phyloP scores from a whole-genome alignment of 2,888 invertebrate species.

The Argyresthia goedartella region DNA sequence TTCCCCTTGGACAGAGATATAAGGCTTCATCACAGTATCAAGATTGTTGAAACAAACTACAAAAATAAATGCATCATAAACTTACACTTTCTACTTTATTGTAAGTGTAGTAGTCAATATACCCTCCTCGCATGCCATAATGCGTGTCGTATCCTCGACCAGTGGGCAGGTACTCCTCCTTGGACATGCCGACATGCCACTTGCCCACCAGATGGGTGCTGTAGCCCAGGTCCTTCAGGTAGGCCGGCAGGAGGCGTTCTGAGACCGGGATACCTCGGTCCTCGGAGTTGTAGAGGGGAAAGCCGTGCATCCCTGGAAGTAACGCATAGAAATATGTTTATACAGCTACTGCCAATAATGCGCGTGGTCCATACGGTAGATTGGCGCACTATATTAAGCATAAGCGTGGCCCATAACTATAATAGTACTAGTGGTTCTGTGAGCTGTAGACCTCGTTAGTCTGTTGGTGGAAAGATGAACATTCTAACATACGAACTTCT shows the following conservation, averaged over 20 bases:
- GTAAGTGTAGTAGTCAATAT: slow-evolving; percentile 78
- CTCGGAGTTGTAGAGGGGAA: slow-evolving; percentile 49
- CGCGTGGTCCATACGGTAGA: too few relatives aligned
- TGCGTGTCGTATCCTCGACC: slow-evolving; percentile 84
- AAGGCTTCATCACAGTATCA: too few relatives aligned
- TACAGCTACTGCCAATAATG: too few relatives aligned
- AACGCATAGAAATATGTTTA: too few relatives aligned
- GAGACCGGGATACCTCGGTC: slow-evolving; percentile 58
- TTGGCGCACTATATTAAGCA: too few relatives aligned
- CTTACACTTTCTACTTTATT: slow-evolving; percentile 53
- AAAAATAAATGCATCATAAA: slow-evolving; percentile 2
- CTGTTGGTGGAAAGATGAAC: too few relatives aligned
- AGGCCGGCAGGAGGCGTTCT: slow-evolving; percentile 72
- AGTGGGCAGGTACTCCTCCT: slow-evolving; percentile 78
- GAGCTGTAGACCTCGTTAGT: too few relatives aligned
- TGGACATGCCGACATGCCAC: slow-evolving; percentile 90
- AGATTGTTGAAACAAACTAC: too few relatives aligned
- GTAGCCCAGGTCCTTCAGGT: slow-evolving; percentile 79
- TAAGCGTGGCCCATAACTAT: too few relatives aligned
- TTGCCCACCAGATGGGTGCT: slow-evolving; percentile 88
- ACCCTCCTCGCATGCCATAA: slow-evolving; percentile 83
- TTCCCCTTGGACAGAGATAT: too few relatives aligned
- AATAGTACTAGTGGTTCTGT: too few relatives aligned
- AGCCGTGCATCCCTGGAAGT: slow-evolving; percentile 55
- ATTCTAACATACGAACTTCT: too few relatives aligned